phyloP scores from a whole-genome alignment of 2,888 invertebrate species.

The Sipunculus nudus region DNA sequence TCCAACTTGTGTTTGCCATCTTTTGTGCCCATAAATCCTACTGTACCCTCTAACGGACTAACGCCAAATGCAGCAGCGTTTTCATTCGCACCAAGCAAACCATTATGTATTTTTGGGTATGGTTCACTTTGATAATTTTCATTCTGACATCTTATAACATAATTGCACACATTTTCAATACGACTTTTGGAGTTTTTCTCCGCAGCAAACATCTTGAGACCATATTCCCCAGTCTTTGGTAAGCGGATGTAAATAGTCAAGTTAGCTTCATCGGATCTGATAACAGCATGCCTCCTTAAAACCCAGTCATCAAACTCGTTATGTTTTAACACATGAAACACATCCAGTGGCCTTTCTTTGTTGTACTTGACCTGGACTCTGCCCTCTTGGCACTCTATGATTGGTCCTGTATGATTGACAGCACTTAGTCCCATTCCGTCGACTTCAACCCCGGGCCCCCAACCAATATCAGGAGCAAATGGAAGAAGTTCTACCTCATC shows the following conservation, averaged over 20 bases:
- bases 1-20: constrained; percentile 46
- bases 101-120: constrained; percentile 56
- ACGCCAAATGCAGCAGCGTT: constrained; percentile 48
- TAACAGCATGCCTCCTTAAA: constrained; percentile 53
- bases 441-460: constrained; percentile 57
- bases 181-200: constrained; percentile 50
- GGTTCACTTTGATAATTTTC: constrained; percentile 44
- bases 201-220: constrained; percentile 59
- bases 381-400: constrained; percentile 55
- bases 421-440: constrained; percentile 54
- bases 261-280: constrained; percentile 51
- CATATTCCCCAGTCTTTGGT: constrained; percentile 57
- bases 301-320: constrained; percentile 42
- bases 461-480: constrained; percentile 60
- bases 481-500: constrained; percentile 55
- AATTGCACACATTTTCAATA: constrained; percentile 60
- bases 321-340: constrained; percentile 56
- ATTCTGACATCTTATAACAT: constrained; percentile 52
- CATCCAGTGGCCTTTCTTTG: constrained; percentile 47
- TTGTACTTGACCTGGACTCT: constrained; percentile 54
- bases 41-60: constrained; percentile 47
- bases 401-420: constrained; percentile 53
- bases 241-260: constrained; percentile 54
- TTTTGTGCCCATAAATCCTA: constrained; percentile 44
- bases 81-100: constrained; percentile 46